Percentiles rank a stretch among this genome's conserved stretches.
phyloP scores from a whole-genome alignment of 2,113 vertebrate species.

The Donacobius atricapilla region DNA sequence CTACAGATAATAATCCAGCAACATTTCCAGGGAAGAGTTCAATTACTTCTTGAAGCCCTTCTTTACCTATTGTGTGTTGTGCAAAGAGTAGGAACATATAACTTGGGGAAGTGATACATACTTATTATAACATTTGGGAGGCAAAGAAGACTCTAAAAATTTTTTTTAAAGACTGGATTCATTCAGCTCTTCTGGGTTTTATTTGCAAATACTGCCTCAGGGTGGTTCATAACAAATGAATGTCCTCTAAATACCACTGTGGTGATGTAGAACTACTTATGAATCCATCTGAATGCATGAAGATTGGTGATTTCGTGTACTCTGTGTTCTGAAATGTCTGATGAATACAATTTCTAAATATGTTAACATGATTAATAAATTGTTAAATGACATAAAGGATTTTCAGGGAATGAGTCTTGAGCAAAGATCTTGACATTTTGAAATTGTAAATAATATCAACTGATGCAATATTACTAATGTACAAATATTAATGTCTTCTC shows the following conservation, averaged over 20 bases:
- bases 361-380: background rate
- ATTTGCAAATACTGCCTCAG: background rate
- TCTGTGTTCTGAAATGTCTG: background rate
- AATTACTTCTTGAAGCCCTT: background rate
- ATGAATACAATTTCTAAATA: background rate
- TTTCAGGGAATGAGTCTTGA: background rate
- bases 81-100: background rate
- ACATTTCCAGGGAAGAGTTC: background rate
- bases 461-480: background rate
- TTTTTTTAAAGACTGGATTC: background rate
- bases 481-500: background rate
- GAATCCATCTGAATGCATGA: background rate
- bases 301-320: background rate
- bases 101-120: background rate
- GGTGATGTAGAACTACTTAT: background rate
- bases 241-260: background rate
- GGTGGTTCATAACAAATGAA: background rate
- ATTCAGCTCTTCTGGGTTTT: background rate
- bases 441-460: background rate
- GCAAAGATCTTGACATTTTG: background rate
- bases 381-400: background rate
- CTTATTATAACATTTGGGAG: background rate
- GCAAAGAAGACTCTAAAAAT: background rate
- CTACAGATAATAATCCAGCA: background rate
- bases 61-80: background rate